Percentiles rank a stretch among this genome's conserved stretches.
Conservation (phyloP, 2,888 invertebrate genomes). For the Melanotus villosus region DNA sequence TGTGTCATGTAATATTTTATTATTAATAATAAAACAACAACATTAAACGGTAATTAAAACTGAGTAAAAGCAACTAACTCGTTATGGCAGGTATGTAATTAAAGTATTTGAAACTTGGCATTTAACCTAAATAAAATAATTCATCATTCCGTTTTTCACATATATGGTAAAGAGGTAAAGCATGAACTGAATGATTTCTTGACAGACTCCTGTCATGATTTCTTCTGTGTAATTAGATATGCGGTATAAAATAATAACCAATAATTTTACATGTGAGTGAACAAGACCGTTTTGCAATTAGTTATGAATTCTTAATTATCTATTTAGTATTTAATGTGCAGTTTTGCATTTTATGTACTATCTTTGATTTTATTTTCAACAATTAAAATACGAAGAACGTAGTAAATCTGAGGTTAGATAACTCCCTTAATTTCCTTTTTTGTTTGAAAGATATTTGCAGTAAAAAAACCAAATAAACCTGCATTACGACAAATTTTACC, state of each 20-base stretch:
- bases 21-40: too few relatives aligned
- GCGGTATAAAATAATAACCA: constrained; percentile 7
- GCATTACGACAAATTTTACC: too few relatives aligned
- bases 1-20: too few relatives aligned
- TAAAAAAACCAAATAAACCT: too few relatives aligned
- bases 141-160: constrained; percentile 6
- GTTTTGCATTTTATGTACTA: too few relatives aligned
- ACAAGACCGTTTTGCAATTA: constrained; percentile 22
- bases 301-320: constrained; percentile 7
- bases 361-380: too few relatives aligned
- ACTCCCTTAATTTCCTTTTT: too few relatives aligned
- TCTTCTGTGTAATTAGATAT: not conserved
- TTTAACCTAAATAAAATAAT: constrained; percentile 24
- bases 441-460: too few relatives aligned
- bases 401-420: too few relatives aligned
- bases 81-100: not conserved
- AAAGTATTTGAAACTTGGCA: not conserved
- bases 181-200: constrained; percentile 10
- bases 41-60: not conserved
- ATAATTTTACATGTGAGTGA: constrained; percentile 24
- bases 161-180: constrained; percentile 9
- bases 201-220: constrained; percentile 1
- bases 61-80: not conserved
- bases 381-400: too few relatives aligned
- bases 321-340: too few relatives aligned